Percentiles rank a stretch among this genome's conserved stretches.
Evolutionary conservation across 2,113 vertebrate genomes (phyloP).

Genomic region (Suricata suricatta): DNA sequence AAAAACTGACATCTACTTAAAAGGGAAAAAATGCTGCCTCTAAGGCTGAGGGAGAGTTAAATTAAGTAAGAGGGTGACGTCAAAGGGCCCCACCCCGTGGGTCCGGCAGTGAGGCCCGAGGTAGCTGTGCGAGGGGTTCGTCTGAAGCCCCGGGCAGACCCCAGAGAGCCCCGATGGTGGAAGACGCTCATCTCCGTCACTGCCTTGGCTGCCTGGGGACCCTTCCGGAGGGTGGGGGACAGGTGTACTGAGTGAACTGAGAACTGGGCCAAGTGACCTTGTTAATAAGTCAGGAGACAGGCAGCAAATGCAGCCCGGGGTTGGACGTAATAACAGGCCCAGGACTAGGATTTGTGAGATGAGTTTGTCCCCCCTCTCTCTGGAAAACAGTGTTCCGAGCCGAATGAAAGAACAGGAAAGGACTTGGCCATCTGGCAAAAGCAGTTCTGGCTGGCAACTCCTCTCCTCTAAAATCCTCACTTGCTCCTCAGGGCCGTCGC

Average conservation of each 20-base stretch:
- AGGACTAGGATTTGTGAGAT: background rate
- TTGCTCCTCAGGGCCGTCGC: background rate
- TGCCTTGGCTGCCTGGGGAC: background rate
- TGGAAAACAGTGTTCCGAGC: background rate
- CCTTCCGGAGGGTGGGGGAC: background rate
- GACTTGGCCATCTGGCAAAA: background rate
- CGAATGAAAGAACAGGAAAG: background rate
- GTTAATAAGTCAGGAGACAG: background rate
- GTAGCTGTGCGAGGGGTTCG: background rate
- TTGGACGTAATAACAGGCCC: no score
- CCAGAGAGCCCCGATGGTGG: background rate
- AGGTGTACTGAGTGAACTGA: background rate
- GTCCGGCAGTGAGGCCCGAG: background rate
- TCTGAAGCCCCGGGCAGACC: background rate
- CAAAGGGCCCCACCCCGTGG: accelerated
- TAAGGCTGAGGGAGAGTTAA: background rate
- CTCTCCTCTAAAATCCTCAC: background rate
- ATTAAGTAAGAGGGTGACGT: background rate
- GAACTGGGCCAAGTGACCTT: background rate
- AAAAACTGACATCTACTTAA: background rate
- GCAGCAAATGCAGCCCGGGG: background rate
- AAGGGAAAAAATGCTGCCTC: background rate
- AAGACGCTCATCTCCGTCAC: background rate
- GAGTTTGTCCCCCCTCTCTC: background rate
- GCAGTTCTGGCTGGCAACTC: background rate